These are phyloP conservation scores for Hymenochirus boettgeri DNA, from an alignment of 2,113 vertebrate species.

Conservation along the genomic window DNA sequence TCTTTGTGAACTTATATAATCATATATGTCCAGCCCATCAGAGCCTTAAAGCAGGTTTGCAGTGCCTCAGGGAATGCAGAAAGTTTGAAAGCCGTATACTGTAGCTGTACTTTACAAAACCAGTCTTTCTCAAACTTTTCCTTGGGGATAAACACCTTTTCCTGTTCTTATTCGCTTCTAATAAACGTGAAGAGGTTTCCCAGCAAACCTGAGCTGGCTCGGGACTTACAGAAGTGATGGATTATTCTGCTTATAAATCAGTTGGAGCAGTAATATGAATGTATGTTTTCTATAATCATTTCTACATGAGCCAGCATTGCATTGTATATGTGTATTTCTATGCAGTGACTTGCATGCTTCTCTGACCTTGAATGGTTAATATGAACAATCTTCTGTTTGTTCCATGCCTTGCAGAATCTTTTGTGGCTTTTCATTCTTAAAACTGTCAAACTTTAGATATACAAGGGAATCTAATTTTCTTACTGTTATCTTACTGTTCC, in stretches of 20 bases:
- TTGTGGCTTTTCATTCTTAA: slow-evolving; percentile 20
- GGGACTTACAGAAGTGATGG: not conserved
- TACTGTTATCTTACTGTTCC: not conserved
- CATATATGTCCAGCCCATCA: too few relatives aligned
- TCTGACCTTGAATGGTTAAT: not conserved
- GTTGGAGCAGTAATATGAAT: slow-evolving; percentile 21
- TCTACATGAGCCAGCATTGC: slow-evolving; percentile 17
- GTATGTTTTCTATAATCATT: slow-evolving; percentile 17
- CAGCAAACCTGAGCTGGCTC: slow-evolving; percentile 11
- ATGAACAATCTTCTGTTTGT: slow-evolving; percentile 1
- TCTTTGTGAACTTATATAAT: too few relatives aligned
- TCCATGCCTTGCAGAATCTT: slow-evolving; percentile 5
- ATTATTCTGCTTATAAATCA: not conserved
- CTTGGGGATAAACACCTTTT: not conserved
- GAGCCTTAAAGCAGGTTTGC: not conserved
- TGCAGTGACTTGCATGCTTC: slow-evolving; percentile 22
- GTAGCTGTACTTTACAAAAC: not conserved
- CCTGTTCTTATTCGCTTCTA: too few relatives aligned
- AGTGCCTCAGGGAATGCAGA: slow-evolving; percentile 7
- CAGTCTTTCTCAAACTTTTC: not conserved
- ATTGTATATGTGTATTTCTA: slow-evolving; percentile 25
- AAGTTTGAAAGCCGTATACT: not conserved
- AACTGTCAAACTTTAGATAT: slow-evolving; percentile 6
- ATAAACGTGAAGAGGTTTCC: not conserved
- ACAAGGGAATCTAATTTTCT: slow-evolving; percentile 18